Evolutionary conservation across 2,113 vertebrate species (phyloP).

Genomic region (Peromyscus californicus): DNA sequence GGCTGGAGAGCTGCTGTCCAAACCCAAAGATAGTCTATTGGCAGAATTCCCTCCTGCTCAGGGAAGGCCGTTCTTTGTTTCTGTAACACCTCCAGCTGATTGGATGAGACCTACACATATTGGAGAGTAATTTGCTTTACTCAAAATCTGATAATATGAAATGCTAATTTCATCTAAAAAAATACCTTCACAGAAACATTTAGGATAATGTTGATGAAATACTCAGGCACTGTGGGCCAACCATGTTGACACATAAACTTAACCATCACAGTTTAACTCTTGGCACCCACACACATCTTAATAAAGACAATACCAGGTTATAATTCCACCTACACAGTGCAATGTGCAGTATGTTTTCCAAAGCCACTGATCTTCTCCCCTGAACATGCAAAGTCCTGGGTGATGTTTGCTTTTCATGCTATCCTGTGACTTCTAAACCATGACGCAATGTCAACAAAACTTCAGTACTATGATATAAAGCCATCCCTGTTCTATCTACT

Average conservation of each 20-base stretch:
- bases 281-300: background rate
- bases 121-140: constrained; percentile 1
- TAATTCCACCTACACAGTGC: background rate
- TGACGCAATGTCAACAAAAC: background rate
- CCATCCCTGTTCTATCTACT: background rate
- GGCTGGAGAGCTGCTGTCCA: background rate
- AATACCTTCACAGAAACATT: background rate
- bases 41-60: background rate
- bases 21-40: background rate
- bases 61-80: background rate
- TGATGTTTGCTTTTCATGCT: background rate
- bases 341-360: background rate
- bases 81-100: background rate
- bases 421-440: background rate
- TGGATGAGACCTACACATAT: background rate
- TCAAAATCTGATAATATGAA: background rate
- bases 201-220: background rate
- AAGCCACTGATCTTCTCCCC: background rate
- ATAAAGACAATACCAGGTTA: background rate
- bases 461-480: background rate
- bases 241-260: background rate
- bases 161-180: background rate
- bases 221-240: no score
- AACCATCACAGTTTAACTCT: background rate
- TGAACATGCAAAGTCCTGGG: background rate